Conservation (phyloP, 2,113 vertebrate species). For the Notothenia coriiceps region DNA sequence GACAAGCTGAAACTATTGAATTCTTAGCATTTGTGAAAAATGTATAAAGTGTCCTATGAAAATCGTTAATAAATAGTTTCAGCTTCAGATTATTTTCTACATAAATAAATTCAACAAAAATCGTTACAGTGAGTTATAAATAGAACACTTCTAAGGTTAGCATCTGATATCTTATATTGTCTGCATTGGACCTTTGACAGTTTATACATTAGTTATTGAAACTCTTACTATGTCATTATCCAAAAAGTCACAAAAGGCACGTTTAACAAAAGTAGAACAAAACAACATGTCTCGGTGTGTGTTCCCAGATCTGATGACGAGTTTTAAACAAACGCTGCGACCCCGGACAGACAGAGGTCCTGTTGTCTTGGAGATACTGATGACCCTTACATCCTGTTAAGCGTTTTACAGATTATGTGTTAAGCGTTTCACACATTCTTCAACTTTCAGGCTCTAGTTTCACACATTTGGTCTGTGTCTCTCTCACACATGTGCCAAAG, state of each 20-base stretch:
- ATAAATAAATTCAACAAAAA: not conserved
- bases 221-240: not conserved
- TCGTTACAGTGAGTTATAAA: not conserved
- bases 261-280: not conserved
- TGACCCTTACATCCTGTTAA: slow-evolving; percentile 79
- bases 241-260: too few relatives aligned
- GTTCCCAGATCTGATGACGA: slow-evolving; percentile 21
- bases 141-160: not conserved
- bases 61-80: not conserved
- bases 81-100: not conserved
- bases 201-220: not conserved
- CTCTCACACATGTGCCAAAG: slow-evolving; percentile 26
- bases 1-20: not conserved
- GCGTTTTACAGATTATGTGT: slow-evolving; percentile 75
- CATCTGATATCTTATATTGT: not conserved
- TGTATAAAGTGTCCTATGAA: not conserved
- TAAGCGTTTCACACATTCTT: slow-evolving; percentile 76
- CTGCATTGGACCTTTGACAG: not conserved
- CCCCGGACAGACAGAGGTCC: slow-evolving; percentile 31
- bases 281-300: not conserved
- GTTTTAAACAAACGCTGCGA: slow-evolving; percentile 26
- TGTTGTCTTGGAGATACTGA: slow-evolving; percentile 59
- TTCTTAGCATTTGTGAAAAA: not conserved
- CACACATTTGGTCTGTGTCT: slow-evolving; percentile 18
- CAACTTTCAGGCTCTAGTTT: slow-evolving; percentile 64